phyloP scores from a whole-genome alignment of 2,888 invertebrate genomes.

The Rhogogaster chlorosoma region DNA sequence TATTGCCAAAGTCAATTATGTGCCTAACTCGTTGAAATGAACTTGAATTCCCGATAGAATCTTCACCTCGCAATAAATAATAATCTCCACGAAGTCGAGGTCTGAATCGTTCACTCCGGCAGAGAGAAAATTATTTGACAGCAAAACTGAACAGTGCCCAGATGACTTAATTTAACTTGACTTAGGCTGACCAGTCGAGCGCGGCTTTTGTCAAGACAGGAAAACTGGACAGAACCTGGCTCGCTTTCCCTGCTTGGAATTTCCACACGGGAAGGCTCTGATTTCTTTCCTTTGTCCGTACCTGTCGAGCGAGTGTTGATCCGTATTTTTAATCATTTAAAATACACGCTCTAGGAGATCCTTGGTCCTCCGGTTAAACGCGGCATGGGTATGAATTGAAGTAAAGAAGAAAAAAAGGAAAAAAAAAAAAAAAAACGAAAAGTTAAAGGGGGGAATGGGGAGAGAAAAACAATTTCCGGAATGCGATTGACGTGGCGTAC shows the following conservation, averaged over 20 bases:
- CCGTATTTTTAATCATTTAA: slow-evolving; percentile 34
- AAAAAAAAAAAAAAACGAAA: neutral
- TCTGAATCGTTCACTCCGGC: neutral
- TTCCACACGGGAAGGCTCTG: neutral
- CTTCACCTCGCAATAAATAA: too few relatives aligned
- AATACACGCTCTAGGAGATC: slow-evolving; percentile 18
- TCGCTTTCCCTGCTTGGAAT: neutral
- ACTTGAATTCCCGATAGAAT: too few relatives aligned
- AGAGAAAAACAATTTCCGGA: slow-evolving; percentile 45
- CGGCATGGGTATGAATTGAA: neutral
- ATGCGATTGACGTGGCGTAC: slow-evolving; percentile 40
- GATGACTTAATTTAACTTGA: neutral
- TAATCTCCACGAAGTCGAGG: neutral
- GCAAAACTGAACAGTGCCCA: neutral
- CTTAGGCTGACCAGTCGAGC: neutral
- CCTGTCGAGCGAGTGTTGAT: neutral
- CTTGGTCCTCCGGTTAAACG: neutral
- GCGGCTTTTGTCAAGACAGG: neutral
- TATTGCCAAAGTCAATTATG: too few relatives aligned
- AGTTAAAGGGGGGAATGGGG: neutral
- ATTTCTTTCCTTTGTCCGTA: neutral
- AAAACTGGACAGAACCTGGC: neutral
- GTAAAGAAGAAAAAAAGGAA: neutral
- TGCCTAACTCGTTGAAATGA: too few relatives aligned
- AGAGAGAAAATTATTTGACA: neutral